A percentile compares a stretch with the other conserved stretches of the same genome.
phyloP scores from a whole-genome alignment of 1,140 invertebrate species.

The Tetragnatha versicolor region DNA sequence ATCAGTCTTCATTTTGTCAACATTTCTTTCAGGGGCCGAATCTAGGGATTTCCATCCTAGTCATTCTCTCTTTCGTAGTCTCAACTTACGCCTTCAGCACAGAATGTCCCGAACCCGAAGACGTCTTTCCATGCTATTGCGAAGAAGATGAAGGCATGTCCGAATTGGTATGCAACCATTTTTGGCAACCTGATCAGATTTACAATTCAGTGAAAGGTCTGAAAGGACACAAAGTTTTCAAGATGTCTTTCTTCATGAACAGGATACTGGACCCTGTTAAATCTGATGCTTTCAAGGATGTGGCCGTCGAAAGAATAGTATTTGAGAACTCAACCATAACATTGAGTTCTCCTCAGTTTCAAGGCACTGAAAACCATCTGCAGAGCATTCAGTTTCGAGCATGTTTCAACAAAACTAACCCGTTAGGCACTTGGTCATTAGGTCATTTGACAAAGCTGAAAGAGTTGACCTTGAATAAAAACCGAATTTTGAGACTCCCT shows the following conservation, averaged over 20 bases:
- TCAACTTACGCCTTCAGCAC: not conserved
- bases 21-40: too few species aligned
- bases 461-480: constrained; percentile 26
- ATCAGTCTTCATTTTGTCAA: too few species aligned
- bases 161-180: constrained; percentile 35
- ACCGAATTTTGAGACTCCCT: constrained; percentile 23
- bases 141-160: constrained; percentile 40
- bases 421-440: constrained; percentile 24
- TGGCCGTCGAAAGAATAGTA: constrained; percentile 15
- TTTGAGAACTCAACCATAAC: constrained; percentile 48
- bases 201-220: constrained; percentile 6
- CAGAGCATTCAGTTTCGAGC: constrained; percentile 15
- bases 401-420: constrained; percentile 39
- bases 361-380: constrained; percentile 20
- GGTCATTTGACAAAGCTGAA: constrained; percentile 38
- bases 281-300: constrained; percentile 29
- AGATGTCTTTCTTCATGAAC: constrained; percentile 49
- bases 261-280: constrained; percentile 34
- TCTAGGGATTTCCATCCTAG: not conserved
- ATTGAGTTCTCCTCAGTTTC: constrained; percentile 20
- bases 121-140: constrained; percentile 43
- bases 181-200: constrained; percentile 18
- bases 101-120: constrained; percentile 44
- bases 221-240: constrained; percentile 4
- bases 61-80: not conserved